Evolutionary conservation across 2,113 vertebrate species (phyloP), one percentile per base, ranked within the genome.

Genomic region (Bos taurus): DNA sequence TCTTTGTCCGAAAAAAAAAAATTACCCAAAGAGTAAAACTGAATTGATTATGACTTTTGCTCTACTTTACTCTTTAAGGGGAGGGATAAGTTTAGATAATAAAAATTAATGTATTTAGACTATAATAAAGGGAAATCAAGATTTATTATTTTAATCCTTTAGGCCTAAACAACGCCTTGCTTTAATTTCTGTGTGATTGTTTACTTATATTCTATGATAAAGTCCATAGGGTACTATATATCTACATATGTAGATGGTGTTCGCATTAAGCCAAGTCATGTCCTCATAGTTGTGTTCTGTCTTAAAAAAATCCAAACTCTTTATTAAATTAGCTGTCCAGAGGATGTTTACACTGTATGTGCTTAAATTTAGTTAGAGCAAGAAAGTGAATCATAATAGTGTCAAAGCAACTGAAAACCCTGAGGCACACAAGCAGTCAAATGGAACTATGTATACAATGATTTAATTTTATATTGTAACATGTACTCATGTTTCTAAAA

Each of bases 391-490:
- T 56, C 14, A 94, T 60, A 91, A 56, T 25, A 83, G 23, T 36
- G 30, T 78, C 80, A 86, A 91, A 96, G 50, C 43, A 91, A 52
- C 48, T 92, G 67, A 91, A 89, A 86, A 82, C 46, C 30, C 33
- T 33, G 19, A 97, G 54, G 46, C 52, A 50, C 25, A 92, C 9
- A 74, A 60, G 15, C 89, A 97, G 33, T 91, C 59, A 88, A 60
- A 85, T 50, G 90, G 43, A 36, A 84, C 62, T 54, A 54, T 46
- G 17, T 88, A 52, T 36, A 71, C 12, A 85, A 50, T n/a, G 33
- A 93, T 80, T 95, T 78, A 36, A 71, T 93, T 83, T 94, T 96
- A 71, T 57, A 71, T 36, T 95, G 21, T 91, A 95, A 81, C 43
- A 89, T 23, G 12, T 8, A 94, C 8, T 93, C 56, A 64, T 14